Percentiles rank a stretch among this genome's conserved stretches.
These are phyloP conservation scores for Meganola albula DNA, from an alignment of 2,888 invertebrate species.

Conservation along the genomic window DNA sequence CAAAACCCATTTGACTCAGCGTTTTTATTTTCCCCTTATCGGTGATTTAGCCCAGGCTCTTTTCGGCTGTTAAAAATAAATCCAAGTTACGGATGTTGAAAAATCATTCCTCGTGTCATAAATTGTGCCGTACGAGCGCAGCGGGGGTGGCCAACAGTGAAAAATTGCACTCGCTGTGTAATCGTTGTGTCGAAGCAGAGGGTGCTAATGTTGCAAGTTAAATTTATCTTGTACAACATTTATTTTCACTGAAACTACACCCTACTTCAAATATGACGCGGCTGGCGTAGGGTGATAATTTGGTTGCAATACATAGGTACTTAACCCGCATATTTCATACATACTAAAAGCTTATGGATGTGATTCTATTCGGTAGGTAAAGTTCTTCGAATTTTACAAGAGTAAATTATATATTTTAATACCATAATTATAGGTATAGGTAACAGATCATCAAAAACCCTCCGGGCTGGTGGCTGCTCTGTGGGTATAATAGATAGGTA, in stretches of 20 bases:
- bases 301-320: too few relatives aligned
- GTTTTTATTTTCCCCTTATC: conserved; percentile 43
- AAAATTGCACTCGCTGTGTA: conserved; percentile 67
- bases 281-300: too few relatives aligned
- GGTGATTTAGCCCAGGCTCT: conserved; percentile 49
- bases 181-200: conserved; percentile 62
- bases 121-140: conserved; percentile 56
- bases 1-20: conserved; percentile 40
- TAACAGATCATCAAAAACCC: too few relatives aligned
- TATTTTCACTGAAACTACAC: conserved; percentile 51
- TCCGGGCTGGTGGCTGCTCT: too few relatives aligned
- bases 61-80: conserved; percentile 63
- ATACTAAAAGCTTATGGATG: too few relatives aligned
- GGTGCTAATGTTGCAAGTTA: conserved; percentile 69
- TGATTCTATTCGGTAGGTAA: too few relatives aligned
- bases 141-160: conserved; percentile 65
- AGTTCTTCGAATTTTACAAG: too few relatives aligned
- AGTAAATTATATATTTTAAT: too few relatives aligned
- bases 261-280: too few relatives aligned
- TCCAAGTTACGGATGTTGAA: conserved; percentile 68
- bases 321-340: too few relatives aligned
- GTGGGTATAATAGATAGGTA: too few relatives aligned
- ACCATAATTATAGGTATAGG: too few relatives aligned
- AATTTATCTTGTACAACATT: conserved; percentile 66
- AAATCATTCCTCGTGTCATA: conserved; percentile 71